Evolutionary conservation across 30 jellyfish, hydroid and myxozoan genomes (phyloP), one percentile per base, ranked within the genome.

Genomic region (Catostylus mosaicus): DNA sequence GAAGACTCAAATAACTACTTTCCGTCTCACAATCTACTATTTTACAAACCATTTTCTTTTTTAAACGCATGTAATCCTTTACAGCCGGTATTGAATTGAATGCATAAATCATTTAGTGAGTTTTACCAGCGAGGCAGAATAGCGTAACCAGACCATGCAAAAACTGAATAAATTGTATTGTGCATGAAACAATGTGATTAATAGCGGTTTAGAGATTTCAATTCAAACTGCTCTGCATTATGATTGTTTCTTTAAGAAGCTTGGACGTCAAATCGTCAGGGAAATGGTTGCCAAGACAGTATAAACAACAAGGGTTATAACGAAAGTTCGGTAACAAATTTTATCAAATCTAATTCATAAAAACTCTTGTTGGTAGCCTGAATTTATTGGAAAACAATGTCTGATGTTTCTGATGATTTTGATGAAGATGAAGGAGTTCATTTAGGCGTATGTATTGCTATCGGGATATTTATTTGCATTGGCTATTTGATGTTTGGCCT

Each of bases 371-470:
- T 48, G 14, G 46, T 3, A 1, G 10, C 48, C 8, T 7, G 24
- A 31, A 18, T 14, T 5, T 67, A n/a, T 30, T 38, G 51, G 14
- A n/a, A 4, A 33, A 64, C 10, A 16, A 82, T 82, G 92, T 82
- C 92, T 43, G 92, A 82, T 8, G 92, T 35, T 52, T 82, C 92
- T 18, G 92, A 82, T 40, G 92, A 82, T 37, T 82, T 82, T 24
- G 92, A 82, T 54, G 92, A 82, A 27, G 92, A 82, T 37, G 92
- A 82, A 50, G 92, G 85, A 50, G 92, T 82, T 68, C 92, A 82
- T 12, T 59, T 82, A 59, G 92, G 92, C 48, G 92, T 82, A 61
- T 12, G 92, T 69, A 80, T 43, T 29, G 22, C 24, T n/a, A n/a
- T n/a, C n/a, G n/a, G n/a, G n/a, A n/a, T n/a, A n/a, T n/a, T n/a